phyloP scores from a whole-genome alignment of 1,140 invertebrate species.

The Micrasema longulum region DNA sequence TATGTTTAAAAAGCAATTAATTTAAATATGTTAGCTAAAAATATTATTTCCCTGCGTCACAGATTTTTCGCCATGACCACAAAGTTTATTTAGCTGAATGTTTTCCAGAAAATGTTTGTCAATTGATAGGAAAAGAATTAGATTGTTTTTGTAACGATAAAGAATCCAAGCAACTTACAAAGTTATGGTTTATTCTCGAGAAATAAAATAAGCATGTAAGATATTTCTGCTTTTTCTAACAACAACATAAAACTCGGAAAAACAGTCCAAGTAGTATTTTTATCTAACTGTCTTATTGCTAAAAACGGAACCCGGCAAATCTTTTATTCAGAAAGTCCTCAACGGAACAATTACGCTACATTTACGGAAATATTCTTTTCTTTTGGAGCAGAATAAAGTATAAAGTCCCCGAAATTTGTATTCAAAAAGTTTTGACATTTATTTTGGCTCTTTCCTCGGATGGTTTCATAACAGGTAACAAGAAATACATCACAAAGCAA shows the following conservation, averaged over 20 bases:
- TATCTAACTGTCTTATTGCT: slow-evolving; percentile 30
- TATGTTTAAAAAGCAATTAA: too few species aligned
- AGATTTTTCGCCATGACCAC: too few species aligned
- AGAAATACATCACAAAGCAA: slow-evolving; percentile 45
- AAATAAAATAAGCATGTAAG: neutral
- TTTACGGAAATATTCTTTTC: slow-evolving; percentile 34
- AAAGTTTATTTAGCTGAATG: neutral
- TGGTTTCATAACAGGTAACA: slow-evolving; percentile 39
- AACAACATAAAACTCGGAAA: slow-evolving; percentile 25
- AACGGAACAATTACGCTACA: slow-evolving; percentile 37
- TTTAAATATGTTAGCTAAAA: too few species aligned
- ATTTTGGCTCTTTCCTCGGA: slow-evolving; percentile 29
- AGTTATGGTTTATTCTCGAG: slow-evolving; percentile 8
- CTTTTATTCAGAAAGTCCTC: slow-evolving; percentile 37
- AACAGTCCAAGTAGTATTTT: slow-evolving; percentile 30
- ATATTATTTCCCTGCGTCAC: too few species aligned
- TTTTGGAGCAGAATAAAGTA: slow-evolving; percentile 3
- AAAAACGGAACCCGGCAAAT: slow-evolving; percentile 21
- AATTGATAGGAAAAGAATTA: slow-evolving; percentile 7
- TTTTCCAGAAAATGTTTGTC: slow-evolving; percentile 1
- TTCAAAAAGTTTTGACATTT: slow-evolving; percentile 47
- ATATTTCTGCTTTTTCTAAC: slow-evolving; percentile 7
- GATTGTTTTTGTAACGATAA: slow-evolving; percentile 9
- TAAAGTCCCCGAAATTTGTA: slow-evolving; percentile 41
- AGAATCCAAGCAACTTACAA: neutral